Evolutionary conservation across 2,797 vertebrate genomes (phyloP).

Genomic region (Pseudotriccus pelzelni): DNA sequence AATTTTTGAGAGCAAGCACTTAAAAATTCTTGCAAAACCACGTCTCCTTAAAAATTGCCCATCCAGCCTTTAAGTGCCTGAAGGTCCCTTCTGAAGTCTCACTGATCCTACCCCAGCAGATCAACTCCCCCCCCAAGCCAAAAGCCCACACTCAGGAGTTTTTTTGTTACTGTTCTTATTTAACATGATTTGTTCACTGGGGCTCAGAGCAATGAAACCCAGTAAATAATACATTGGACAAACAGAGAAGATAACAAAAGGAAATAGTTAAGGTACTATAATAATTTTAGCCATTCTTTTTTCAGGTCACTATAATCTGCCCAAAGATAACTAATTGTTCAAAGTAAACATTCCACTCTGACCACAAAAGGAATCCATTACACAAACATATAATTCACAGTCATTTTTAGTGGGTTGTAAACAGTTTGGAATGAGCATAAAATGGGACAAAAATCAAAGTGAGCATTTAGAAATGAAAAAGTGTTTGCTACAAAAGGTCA

Average conservation of each 20-base stretch:
- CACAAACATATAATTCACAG: conserved; percentile 93
- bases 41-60: neutral
- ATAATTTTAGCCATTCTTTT: conserved; percentile 82
- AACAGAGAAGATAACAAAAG: conserved; percentile 75
- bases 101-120: neutral
- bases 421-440: conserved; percentile 90
- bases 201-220: conserved; percentile 19
- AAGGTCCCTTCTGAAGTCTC: neutral
- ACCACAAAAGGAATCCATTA: conserved; percentile 89
- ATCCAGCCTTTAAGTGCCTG: neutral
- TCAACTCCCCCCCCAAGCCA: neutral
- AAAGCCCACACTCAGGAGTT: neutral
- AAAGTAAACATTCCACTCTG: conserved; percentile 85
- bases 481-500: conserved; percentile 91
- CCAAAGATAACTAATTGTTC: conserved; percentile 88
- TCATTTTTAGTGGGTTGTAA: conserved; percentile 90
- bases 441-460: conserved; percentile 91
- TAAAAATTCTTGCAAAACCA: neutral
- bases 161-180: neutral
- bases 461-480: conserved; percentile 90
- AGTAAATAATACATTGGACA: conserved; percentile 51
- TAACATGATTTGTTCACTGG: conserved; percentile 12
- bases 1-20: neutral
- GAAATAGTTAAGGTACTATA: conserved; percentile 82
- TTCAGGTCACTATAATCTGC: conserved; percentile 85